These are phyloP conservation scores for Melanchra persicariae DNA, from an alignment of 2,888 invertebrate species.

Conservation along the genomic window DNA sequence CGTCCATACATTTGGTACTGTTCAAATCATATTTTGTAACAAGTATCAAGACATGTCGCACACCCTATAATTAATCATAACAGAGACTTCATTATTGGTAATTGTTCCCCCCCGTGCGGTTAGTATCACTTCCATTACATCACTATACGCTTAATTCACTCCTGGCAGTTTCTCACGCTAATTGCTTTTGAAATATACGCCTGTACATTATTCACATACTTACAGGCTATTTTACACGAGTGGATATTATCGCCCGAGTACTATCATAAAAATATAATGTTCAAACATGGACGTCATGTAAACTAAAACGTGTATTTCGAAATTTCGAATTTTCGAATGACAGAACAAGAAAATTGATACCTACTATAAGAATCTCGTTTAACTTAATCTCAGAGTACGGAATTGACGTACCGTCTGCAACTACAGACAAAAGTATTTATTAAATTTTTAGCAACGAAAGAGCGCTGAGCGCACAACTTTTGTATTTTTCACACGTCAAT, in stretches of 20 bases:
- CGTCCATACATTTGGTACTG: not conserved
- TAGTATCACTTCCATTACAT: constrained; percentile 27
- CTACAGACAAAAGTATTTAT: not conserved
- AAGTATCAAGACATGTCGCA: constrained; percentile 24
- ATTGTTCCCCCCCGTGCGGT: constrained; percentile 20
- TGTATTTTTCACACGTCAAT: too few relatives aligned
- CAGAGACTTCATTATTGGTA: constrained; percentile 10
- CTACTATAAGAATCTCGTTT: not conserved
- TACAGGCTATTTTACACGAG: not conserved
- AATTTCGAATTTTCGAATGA: not conserved
- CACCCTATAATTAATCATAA: constrained; percentile 25
- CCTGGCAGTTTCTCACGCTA: constrained; percentile 7
- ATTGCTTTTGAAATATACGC: constrained; percentile 30
- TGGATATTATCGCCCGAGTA: not conserved
- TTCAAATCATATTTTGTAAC: not conserved
- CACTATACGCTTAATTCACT: constrained; percentile 19
- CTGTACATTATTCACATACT: not conserved
- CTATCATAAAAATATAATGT: too few relatives aligned
- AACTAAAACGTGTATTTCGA: not conserved
- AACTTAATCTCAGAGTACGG: not conserved
- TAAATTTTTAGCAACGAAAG: too few relatives aligned
- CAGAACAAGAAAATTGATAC: not conserved
- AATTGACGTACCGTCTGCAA: not conserved
- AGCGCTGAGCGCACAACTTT: too few relatives aligned
- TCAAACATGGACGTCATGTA: not conserved